These are phyloP conservation scores for Sussaba pulchella DNA, from an alignment of 2,888 invertebrate genomes.

Conservation along the genomic window DNA sequence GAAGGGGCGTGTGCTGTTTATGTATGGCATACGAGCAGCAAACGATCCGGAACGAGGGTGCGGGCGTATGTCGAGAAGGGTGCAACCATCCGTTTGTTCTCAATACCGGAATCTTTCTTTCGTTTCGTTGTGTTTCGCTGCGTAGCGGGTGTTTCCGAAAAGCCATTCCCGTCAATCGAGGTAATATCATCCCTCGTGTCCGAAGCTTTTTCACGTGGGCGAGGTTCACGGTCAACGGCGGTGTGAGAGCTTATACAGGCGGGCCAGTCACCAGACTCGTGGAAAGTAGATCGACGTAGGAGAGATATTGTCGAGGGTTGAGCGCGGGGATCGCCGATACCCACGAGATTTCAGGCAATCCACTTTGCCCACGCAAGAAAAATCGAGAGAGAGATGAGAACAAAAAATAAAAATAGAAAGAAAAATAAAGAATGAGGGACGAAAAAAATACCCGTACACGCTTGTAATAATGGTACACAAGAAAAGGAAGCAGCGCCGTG, in stretches of 20 bases:
- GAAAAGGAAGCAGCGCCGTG: slow-evolving; percentile 23
- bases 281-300: slow-evolving; percentile 30
- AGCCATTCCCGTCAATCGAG: slow-evolving; percentile 4
- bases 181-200: slow-evolving; percentile 9
- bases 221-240: slow-evolving; percentile 51
- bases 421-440: not conserved
- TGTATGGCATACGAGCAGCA: not conserved
- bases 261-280: slow-evolving; percentile 35
- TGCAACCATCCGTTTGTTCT: slow-evolving; percentile 10
- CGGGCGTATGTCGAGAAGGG: slow-evolving; percentile 1
- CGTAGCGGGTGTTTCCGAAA: not conserved
- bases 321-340: slow-evolving; percentile 64
- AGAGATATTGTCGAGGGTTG: slow-evolving; percentile 44
- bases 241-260: not conserved
- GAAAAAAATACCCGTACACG: slow-evolving; percentile 37
- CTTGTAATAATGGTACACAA: slow-evolving; percentile 38
- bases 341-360: slow-evolving; percentile 71
- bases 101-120: not conserved
- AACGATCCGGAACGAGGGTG: slow-evolving; percentile 3
- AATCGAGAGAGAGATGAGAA: slow-evolving; percentile 46
- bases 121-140: not conserved
- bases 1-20: too few relatives aligned
- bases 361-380: slow-evolving; percentile 66
- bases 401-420: slow-evolving; percentile 11
- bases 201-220: not conserved